phyloP scores from a whole-genome alignment of 2,797 vertebrate species.

The Aldrovandia affinis region DNA sequence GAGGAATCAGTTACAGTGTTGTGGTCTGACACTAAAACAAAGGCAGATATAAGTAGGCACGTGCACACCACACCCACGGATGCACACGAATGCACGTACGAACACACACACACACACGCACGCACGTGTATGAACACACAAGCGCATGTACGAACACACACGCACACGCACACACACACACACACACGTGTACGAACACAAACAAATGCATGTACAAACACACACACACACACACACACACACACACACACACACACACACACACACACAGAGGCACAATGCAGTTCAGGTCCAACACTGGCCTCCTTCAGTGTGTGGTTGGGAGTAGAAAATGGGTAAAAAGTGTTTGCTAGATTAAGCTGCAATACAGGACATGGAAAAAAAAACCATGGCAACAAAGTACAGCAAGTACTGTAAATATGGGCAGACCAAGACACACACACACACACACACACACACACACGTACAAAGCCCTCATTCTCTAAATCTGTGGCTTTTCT shows the following conservation, averaged over 20 bases:
- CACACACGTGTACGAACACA: too few species aligned
- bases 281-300: too few species aligned
- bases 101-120: background rate
- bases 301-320: too few species aligned
- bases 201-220: slow-evolving; percentile 23
- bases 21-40: background rate
- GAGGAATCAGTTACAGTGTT: background rate
- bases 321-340: too few species aligned
- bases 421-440: slow-evolving; percentile 12
- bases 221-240: slow-evolving; percentile 22
- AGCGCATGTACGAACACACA: background rate
- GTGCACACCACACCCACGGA: too few species aligned
- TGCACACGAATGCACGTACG: background rate
- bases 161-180: slow-evolving; percentile 11
- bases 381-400: slow-evolving; percentile 27
- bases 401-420: slow-evolving; percentile 42
- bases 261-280: slow-evolving; percentile 16
- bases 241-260: slow-evolving; percentile 31
- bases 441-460: slow-evolving; percentile 1
- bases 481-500: slow-evolving; percentile 71
- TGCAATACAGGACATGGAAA: background rate
- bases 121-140: background rate
- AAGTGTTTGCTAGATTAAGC: background rate
- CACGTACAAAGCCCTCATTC: slow-evolving; percentile 70
- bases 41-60: background rate